Evolutionary conservation across 2,888 invertebrate species (phyloP).

Genomic region (Corythucha ciliata): DNA sequence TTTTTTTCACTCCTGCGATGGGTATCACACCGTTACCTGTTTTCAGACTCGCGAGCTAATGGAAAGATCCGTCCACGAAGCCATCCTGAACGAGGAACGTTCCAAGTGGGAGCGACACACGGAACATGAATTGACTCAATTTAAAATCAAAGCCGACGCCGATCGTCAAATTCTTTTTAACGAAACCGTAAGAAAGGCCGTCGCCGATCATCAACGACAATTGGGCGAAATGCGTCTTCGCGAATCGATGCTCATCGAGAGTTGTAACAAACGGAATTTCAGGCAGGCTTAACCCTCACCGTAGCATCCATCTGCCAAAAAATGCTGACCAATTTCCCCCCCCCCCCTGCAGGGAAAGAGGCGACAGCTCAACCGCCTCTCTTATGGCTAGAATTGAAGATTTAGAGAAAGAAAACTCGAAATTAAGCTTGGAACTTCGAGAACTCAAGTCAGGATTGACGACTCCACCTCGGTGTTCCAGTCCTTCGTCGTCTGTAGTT

Average conservation of each 20-base stretch:
- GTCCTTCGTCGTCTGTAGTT: constrained; percentile 26
- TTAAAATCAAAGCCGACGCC: constrained; percentile 46
- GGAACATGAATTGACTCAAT: no score
- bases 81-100: constrained; percentile 51
- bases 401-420: constrained; percentile 13
- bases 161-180: constrained; percentile 51
- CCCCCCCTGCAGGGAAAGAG: no score
- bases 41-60: constrained; percentile 17
- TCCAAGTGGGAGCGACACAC: constrained; percentile 44
- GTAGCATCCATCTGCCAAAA: no score
- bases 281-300: no score
- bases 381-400: not conserved
- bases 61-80: constrained; percentile 46
- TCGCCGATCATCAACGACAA: constrained; percentile 62
- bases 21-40: not conserved
- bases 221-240: constrained; percentile 56
- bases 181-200: constrained; percentile 54
- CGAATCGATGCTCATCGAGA: constrained; percentile 47
- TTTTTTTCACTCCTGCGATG: not conserved
- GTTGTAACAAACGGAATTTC: not conserved
- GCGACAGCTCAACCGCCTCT: no score
- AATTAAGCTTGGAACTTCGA: constrained; percentile 6
- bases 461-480: constrained; percentile 15
- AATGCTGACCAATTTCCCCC: no score
- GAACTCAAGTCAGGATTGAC: no score